Percentiles rank a stretch among this genome's conserved stretches.
phyloP scores from a whole-genome alignment of 2,888 invertebrate species.

The Limnephilus rhombicus region DNA sequence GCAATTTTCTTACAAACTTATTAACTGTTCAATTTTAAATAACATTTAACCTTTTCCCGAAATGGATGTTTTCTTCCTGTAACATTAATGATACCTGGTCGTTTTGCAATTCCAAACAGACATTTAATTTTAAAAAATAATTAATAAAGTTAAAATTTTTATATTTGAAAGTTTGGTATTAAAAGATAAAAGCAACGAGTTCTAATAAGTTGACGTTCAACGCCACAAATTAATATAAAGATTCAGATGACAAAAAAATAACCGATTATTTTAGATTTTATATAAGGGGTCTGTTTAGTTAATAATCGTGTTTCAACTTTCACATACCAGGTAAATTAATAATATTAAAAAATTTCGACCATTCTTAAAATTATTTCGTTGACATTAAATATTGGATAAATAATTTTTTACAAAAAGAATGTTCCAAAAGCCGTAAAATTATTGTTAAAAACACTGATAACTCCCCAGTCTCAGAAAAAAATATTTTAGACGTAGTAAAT shows the following conservation, averaged over 20 bases:
- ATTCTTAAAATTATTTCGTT: background rate
- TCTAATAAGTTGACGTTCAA: no score
- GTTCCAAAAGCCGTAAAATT: background rate
- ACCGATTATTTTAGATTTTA: background rate
- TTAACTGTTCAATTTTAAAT: background rate
- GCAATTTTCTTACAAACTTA: slow-evolving; percentile 19
- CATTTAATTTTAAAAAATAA: background rate
- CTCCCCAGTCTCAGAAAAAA: no score
- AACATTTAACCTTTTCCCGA: slow-evolving; percentile 4
- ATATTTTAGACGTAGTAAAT: no score
- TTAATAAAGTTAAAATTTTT: background rate
- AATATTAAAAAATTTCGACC: background rate
- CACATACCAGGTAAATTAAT: background rate
- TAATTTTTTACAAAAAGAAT: no score
- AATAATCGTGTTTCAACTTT: background rate
- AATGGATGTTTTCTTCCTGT: background rate
- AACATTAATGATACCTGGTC: background rate
- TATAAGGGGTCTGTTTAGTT: background rate
- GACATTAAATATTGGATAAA: no score
- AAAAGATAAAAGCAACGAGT: background rate
- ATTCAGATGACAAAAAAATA: no score
- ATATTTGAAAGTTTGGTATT: background rate
- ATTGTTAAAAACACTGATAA: background rate
- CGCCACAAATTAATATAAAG: no score
- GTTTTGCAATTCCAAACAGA: background rate